Evolutionary conservation across 2,888 invertebrate species (phyloP), one percentile per base, ranked within the genome.

Genomic region (Lamellibrachia columna): DNA sequence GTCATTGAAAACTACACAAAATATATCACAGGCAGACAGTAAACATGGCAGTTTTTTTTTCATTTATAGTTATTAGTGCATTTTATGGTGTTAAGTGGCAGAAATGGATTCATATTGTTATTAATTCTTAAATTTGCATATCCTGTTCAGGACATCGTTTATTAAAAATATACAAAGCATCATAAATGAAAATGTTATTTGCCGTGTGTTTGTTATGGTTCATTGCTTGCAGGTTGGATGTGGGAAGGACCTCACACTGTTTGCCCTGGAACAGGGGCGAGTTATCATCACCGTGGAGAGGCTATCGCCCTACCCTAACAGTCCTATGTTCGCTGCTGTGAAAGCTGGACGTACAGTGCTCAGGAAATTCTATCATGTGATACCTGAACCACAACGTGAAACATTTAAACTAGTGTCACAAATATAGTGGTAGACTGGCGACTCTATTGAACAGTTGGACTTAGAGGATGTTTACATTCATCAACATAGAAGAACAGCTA

Each of bases 341-440:
- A 98, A 96, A 97, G 97, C 97, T 75, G 94, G 94, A 15, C 95
- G 95, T 40, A 93, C 94, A 6, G 98, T 98, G 94, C 97, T 97
- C 95, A 99, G 98, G 96, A 98, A 98, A 95, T 98, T 98, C 96
- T 98, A 97, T 94, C 98, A 99, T 97, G 97, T 99, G 90, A 97
- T 99, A 94, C 93, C 93, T 11, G 93, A 93, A n/a, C 91, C 92
- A 90, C 94, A 94, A 53, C 52, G 60, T 3, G 90, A 93, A 92
- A 91, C 52, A 15, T 94, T 94, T 92, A 94, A 94, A 91, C 92
- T 94, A 6, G 93, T 93, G 53, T 93, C 93, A 58, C 75, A 91
- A 53, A 75, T 75, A 75, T 75, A 75, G 75, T 15, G 6, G 75
- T 22, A 15, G 75, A 75, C 75, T 75, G n/a, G 22, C 1, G 75